phyloP scores from a whole-genome alignment of 2,797 vertebrate genomes.

The Coendou prehensilis region DNA sequence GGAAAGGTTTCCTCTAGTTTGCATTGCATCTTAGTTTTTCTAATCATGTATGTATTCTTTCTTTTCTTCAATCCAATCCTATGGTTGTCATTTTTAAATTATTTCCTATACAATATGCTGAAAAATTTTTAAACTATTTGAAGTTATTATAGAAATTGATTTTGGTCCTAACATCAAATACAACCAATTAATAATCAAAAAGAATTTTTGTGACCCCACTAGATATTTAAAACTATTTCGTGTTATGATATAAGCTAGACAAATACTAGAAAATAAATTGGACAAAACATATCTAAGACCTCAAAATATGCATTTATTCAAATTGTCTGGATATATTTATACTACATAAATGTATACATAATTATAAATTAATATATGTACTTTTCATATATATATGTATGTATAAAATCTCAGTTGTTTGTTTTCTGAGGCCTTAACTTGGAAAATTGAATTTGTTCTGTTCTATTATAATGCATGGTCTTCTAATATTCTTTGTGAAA shows the following conservation, averaged over 20 bases:
- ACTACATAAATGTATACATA: not conserved
- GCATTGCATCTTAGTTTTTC: not conserved
- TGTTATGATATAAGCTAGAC: constrained; percentile 10
- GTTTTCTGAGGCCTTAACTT: constrained; percentile 64
- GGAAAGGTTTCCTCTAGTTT: not conserved
- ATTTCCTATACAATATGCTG: constrained; percentile 12
- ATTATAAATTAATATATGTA: constrained; percentile 56
- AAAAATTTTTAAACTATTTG: not conserved
- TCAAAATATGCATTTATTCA: constrained; percentile 11
- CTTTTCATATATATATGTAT: constrained; percentile 18
- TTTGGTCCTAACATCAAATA: not conserved
- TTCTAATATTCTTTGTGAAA: constrained; percentile 83
- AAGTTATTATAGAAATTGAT: not conserved
- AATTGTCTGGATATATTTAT: not conserved
- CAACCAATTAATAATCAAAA: constrained; percentile 30
- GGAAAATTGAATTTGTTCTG: constrained; percentile 73
- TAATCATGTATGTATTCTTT: not conserved
- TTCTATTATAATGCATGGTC: constrained; percentile 61
- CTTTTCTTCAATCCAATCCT: not conserved
- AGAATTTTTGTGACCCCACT: not conserved
- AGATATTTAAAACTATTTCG: not conserved
- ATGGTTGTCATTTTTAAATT: constrained; percentile 6
- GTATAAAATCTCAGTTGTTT: constrained; percentile 17
- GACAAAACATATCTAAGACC: not conserved
- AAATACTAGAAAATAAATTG: constrained; percentile 24